Conservation (phyloP, 2,888 invertebrate species). For the Chymomyza fuscimana region DNA sequence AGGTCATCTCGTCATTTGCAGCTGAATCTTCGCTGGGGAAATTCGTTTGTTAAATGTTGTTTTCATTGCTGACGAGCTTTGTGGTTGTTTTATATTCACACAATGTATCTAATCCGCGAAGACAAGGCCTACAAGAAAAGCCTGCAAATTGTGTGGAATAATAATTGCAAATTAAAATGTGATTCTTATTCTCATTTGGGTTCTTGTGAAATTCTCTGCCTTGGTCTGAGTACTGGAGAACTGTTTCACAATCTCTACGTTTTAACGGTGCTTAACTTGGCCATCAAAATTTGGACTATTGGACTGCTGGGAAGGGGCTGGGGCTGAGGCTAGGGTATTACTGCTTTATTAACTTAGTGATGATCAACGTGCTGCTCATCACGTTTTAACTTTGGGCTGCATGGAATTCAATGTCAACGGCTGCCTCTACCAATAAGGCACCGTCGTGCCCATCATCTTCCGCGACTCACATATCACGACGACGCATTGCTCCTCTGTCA, state of each 20-base stretch:
- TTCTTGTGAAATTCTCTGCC: conserved; percentile 27
- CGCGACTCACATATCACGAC: conserved; percentile 43
- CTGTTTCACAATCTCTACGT: conserved; percentile 33
- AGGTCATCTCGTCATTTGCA: conserved; percentile 49
- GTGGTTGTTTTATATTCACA: conserved; percentile 34
- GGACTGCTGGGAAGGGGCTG: conserved; percentile 12
- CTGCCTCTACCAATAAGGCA: conserved; percentile 52
- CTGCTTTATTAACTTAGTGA: conserved; percentile 13
- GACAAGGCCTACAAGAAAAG: not conserved
- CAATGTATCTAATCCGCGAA: not conserved
- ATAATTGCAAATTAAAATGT: conserved; percentile 57
- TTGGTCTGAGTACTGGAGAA: conserved; percentile 27
- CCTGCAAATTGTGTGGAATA: conserved; percentile 23
- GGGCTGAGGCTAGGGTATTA: conserved; percentile 23
- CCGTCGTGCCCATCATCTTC: conserved; percentile 55
- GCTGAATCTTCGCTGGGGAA: conserved; percentile 15
- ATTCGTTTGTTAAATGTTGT: conserved; percentile 33
- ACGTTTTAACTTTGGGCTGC: conserved; percentile 38
- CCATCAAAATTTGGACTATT: conserved; percentile 27
- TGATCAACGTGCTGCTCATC: conserved; percentile 58
- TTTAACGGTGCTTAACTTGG: conserved; percentile 52
- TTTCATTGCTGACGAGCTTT: conserved; percentile 50
- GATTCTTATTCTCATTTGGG: conserved; percentile 49
- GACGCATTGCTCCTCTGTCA: conserved; percentile 26
- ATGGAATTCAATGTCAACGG: conserved; percentile 18